These are phyloP conservation scores for Stenurella melanura DNA, from an alignment of 2,888 invertebrate species.

Conservation along the genomic window DNA sequence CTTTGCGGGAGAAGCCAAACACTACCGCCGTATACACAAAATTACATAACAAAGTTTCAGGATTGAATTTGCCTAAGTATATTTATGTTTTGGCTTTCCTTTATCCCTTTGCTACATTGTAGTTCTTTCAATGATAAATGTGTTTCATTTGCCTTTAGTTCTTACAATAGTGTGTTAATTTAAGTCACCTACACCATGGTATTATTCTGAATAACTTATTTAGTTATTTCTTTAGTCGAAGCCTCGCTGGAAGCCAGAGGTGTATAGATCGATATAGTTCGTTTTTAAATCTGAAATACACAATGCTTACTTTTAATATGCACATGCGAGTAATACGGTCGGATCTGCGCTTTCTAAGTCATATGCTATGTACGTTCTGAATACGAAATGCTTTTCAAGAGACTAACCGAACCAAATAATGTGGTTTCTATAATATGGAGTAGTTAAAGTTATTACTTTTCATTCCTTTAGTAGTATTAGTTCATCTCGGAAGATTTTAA, in stretches of 20 bases:
- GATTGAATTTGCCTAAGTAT: not conserved
- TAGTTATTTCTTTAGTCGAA: not conserved
- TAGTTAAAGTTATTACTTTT: too few species aligned
- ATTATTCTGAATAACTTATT: not conserved
- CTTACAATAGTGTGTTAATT: not conserved
- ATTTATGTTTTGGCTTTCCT: not conserved
- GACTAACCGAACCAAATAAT: not conserved
- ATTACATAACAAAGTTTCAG: not conserved
- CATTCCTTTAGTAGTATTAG: too few species aligned
- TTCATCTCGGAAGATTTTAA: too few species aligned
- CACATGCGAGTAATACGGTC: not conserved
- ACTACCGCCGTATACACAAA: not conserved
- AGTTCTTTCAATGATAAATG: not conserved
- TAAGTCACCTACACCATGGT: not conserved
- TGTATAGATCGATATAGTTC: not conserved
- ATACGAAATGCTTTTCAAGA: not conserved
- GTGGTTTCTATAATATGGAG: not conserved
- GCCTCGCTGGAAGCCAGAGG: not conserved
- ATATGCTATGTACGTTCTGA: not conserved
- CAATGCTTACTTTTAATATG: not conserved
- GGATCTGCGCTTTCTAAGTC: not conserved
- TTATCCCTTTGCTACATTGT: not conserved
- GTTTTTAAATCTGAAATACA: not conserved
- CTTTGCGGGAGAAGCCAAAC: not conserved
- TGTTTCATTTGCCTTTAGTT: not conserved